phyloP scores from a whole-genome alignment of 2,888 invertebrate genomes.

The Pandemis cinnamomeana region DNA sequence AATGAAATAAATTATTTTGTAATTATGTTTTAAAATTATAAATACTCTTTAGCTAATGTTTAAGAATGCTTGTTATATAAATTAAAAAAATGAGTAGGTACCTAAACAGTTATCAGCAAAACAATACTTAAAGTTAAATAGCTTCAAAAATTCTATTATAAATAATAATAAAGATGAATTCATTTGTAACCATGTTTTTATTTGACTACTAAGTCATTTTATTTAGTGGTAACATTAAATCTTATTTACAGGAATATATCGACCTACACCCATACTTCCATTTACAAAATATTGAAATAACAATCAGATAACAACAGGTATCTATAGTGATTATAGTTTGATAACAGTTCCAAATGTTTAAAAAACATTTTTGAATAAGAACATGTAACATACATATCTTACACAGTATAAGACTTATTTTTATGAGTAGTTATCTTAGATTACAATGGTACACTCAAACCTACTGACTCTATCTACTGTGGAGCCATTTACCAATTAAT shows the following conservation, averaged over 20 bases:
- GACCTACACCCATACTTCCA: too few species aligned
- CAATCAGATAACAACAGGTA: too few species aligned
- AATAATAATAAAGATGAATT: slow-evolving; percentile 23
- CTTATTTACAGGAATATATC: not conserved
- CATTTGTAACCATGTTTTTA: slow-evolving; percentile 28
- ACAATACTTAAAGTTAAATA: slow-evolving; percentile 9
- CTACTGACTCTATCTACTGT: too few species aligned
- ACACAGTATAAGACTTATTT: too few species aligned
- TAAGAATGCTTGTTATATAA: not conserved
- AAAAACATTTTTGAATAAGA: too few species aligned
- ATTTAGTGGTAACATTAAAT: slow-evolving; percentile 10
- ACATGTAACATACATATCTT: too few species aligned
- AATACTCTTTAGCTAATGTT: slow-evolving; percentile 1
- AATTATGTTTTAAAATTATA: slow-evolving; percentile 23
- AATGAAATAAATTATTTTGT: slow-evolving; percentile 5
- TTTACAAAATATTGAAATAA: too few species aligned
- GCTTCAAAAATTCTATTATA: slow-evolving; percentile 25
- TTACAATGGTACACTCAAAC: too few species aligned
- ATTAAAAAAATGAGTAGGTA: slow-evolving; percentile 1
- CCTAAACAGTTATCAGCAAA: slow-evolving; percentile 11
- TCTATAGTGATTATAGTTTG: too few species aligned
- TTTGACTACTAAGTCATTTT: slow-evolving; percentile 5
- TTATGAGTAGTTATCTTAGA: too few species aligned
- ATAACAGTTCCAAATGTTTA: too few species aligned
- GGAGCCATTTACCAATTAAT: too few species aligned